Evolutionary conservation across 2,888 invertebrate genomes (phyloP).

Genomic region (Trachelus tabidus): DNA sequence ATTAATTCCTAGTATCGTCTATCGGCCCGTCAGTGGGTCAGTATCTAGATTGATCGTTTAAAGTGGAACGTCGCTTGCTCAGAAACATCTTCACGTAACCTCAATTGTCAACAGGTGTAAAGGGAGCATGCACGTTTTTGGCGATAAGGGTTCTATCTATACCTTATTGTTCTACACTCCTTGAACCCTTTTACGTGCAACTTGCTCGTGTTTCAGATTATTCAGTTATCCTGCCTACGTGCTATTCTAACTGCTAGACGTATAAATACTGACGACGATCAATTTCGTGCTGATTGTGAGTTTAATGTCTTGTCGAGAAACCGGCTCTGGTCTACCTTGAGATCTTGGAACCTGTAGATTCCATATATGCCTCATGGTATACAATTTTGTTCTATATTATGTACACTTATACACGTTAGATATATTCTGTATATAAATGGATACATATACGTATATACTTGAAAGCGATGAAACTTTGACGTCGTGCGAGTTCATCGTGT

Average conservation of each 20-base stretch:
- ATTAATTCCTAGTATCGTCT: background rate
- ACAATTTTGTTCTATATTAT: background rate
- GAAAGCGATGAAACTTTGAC: slow-evolving; percentile 21
- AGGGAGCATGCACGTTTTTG: background rate
- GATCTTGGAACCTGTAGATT: background rate
- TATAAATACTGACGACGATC: slow-evolving; percentile 22
- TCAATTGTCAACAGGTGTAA: background rate
- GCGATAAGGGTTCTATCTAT: background rate
- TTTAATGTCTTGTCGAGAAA: slow-evolving; percentile 27
- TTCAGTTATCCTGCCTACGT: slow-evolving; percentile 18
- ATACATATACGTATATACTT: background rate
- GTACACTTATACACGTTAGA: background rate
- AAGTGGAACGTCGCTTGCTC: background rate
- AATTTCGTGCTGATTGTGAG: slow-evolving; percentile 17
- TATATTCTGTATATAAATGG: slow-evolving; percentile 2
- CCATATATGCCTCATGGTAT: background rate
- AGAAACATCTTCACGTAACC: background rate
- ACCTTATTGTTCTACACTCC: background rate
- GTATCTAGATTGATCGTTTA: background rate
- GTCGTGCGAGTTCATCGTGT: slow-evolving; percentile 4
- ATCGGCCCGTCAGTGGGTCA: background rate
- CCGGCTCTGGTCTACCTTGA: slow-evolving; percentile 24
- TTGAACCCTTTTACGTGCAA: background rate
- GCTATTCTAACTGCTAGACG: slow-evolving; percentile 25
- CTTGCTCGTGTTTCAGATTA: background rate